Percentiles rank a stretch among this genome's conserved stretches.
phyloP scores from a whole-genome alignment of 2,113 vertebrate genomes.

The Prolemur simus region DNA sequence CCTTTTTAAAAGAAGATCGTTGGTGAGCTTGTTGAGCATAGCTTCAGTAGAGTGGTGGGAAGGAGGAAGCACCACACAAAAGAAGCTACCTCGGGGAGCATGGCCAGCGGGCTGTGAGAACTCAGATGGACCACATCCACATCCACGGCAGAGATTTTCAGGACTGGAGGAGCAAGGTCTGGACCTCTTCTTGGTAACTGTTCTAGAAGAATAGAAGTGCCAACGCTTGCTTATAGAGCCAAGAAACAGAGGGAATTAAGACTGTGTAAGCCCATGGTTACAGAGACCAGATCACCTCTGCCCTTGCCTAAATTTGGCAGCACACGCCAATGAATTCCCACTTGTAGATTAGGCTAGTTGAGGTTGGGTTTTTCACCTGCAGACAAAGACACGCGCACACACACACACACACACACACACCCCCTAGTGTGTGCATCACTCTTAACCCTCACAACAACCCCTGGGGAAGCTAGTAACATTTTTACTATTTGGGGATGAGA shows the following conservation, averaged over 20 bases:
- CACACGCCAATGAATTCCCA: background rate
- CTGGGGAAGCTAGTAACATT: background rate
- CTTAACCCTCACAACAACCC: background rate
- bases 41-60: fast-evolving
- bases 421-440: background rate
- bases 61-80: background rate
- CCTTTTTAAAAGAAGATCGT: background rate
- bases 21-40: background rate
- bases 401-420: too few relatives aligned
- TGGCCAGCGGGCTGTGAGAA: background rate
- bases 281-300: background rate
- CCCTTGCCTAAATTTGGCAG: background rate
- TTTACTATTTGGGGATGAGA: background rate
- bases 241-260: background rate
- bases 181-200: background rate
- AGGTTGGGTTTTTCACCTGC: background rate
- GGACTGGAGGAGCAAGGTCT: background rate
- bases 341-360: background rate
- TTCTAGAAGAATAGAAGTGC: background rate
- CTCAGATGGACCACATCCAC: background rate
- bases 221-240: background rate
- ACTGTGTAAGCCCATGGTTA: background rate
- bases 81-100: too few relatives aligned
- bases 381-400: background rate
- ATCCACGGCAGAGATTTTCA: background rate